These are phyloP conservation scores for Apostichopus japonicus DNA, from an alignment of 35 echinoderm and acorn worm species.

Conservation along the genomic window DNA sequence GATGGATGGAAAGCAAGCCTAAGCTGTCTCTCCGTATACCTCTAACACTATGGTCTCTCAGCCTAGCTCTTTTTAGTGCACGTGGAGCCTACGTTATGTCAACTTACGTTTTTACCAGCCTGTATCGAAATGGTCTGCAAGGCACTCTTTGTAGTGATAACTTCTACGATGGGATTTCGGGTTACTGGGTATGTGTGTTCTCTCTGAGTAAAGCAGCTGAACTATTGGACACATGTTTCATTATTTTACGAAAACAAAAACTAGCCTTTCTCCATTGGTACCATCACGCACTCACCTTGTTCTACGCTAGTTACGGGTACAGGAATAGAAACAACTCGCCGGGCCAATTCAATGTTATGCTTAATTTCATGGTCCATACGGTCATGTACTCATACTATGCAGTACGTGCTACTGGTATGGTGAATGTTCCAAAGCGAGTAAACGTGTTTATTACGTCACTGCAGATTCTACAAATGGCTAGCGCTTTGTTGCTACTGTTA, in stretches of 20 bases:
- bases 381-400: constrained; percentile 55
- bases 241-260: constrained; percentile 39
- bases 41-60: constrained; percentile 31
- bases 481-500: background rate
- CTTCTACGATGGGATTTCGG: background rate
- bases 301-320: constrained; percentile 1
- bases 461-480: constrained; percentile 43
- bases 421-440: constrained; percentile 9
- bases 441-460: constrained; percentile 39
- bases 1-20: constrained; percentile 10
- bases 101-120: background rate
- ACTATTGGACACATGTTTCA: constrained; percentile 42
- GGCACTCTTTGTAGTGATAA: background rate
- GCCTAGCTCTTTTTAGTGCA: constrained; percentile 37
- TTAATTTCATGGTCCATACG: constrained; percentile 29
- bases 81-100: background rate
- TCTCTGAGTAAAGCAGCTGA: constrained; percentile 13
- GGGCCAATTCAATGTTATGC: background rate
- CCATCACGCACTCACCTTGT: constrained; percentile 24
- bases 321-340: background rate
- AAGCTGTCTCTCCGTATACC: constrained; percentile 14
- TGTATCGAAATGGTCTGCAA: background rate
- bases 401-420: background rate
- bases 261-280: constrained; percentile 50
- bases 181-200: constrained; percentile 19